phyloP scores from a whole-genome alignment of 2,113 vertebrate genomes.

The Dasyornis broadbenti region DNA sequence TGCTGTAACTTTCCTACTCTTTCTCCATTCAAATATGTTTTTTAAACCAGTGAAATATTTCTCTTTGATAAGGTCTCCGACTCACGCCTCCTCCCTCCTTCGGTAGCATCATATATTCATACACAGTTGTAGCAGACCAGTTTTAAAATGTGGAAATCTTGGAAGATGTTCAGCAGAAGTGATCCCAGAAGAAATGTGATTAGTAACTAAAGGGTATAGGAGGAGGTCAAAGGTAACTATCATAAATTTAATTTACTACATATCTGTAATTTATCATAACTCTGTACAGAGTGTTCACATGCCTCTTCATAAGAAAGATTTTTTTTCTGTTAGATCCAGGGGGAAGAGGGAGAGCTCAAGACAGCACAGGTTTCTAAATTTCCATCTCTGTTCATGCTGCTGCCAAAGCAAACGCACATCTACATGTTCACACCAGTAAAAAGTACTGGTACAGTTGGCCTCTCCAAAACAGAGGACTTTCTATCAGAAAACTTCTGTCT shows the following conservation, averaged over 20 bases:
- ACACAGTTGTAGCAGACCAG: not conserved
- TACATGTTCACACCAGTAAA: not conserved
- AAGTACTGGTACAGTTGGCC: not conserved
- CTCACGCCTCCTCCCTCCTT: not conserved
- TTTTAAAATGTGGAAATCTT: not conserved
- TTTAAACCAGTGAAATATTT: not conserved
- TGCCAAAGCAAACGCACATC: not conserved
- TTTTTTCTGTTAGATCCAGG: not conserved
- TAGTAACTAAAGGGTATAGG: not conserved
- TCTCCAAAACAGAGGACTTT: not conserved
- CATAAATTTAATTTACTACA: constrained; percentile 5
- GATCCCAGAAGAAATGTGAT: not conserved
- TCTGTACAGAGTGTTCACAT: not conserved
- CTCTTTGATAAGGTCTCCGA: not conserved
- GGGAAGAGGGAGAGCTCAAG: not conserved
- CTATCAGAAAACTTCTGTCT: not conserved
- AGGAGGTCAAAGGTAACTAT: not conserved
- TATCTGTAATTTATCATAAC: constrained; percentile 11
- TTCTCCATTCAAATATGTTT: not conserved
- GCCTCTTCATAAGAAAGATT: not conserved
- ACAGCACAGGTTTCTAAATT: not conserved
- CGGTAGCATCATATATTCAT: not conserved
- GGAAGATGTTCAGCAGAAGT: not conserved
- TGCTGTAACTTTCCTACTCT: not conserved
- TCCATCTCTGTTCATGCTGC: not conserved